Evolutionary conservation across 2,888 invertebrate species (phyloP).

Genomic region (Amblyjoppa fuscipennis): DNA sequence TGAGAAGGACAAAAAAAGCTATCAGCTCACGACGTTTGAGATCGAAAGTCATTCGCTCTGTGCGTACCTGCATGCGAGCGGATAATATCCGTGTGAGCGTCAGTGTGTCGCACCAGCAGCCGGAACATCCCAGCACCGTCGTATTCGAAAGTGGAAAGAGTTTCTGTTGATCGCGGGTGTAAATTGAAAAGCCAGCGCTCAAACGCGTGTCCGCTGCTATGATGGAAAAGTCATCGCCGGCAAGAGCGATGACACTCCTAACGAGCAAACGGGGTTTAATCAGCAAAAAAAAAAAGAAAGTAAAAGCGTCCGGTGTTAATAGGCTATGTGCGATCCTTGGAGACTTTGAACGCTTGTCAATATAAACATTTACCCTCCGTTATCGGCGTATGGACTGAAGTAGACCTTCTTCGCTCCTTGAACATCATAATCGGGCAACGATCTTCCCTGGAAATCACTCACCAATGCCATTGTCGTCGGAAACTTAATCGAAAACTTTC

Average conservation of each 20-base stretch:
- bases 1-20: background rate
- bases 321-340: conserved; percentile 27
- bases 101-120: conserved; percentile 99
- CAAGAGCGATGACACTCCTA: conserved; percentile 97
- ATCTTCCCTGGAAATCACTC: conserved; percentile 83
- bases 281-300: background rate
- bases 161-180: conserved; percentile 95
- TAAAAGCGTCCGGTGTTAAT: conserved; percentile 8
- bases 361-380: conserved; percentile 89
- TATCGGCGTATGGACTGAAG: conserved; percentile 91
- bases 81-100: conserved; percentile 94
- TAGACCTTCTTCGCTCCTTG: conserved; percentile 86
- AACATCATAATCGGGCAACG: conserved; percentile 85
- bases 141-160: conserved; percentile 92
- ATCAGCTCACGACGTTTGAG: background rate
- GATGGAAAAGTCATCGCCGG: conserved; percentile 97
- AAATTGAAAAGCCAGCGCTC: conserved; percentile 95
- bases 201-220: conserved; percentile 98
- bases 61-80: conserved; percentile 92
- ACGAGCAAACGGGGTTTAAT: conserved; percentile 37
- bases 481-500: background rate
- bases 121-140: conserved; percentile 97
- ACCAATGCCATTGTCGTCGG: conserved; percentile 76
- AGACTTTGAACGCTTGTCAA: conserved; percentile 49
- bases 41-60: background rate